Evolutionary conservation across 2,113 vertebrate species (phyloP).

Genomic region (Meleagris gallopavo): DNA sequence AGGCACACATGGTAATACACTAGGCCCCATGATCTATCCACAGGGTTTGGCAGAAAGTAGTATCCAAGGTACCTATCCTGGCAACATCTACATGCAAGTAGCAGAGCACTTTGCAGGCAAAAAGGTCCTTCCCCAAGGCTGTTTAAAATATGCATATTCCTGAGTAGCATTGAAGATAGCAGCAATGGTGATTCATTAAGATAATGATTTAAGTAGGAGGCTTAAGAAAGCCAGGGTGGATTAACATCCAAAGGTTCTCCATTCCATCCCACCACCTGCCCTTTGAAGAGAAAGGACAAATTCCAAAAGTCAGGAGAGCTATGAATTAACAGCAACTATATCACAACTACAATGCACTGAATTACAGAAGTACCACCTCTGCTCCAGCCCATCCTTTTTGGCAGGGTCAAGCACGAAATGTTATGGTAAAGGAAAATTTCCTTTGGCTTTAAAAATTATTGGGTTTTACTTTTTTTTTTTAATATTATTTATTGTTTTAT

Average conservation of each 20-base stretch:
- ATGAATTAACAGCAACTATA: background rate
- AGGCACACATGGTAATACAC: background rate
- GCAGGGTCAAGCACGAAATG: background rate
- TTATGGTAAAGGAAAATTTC: background rate
- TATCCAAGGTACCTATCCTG: conserved; percentile 46
- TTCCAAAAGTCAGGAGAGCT: conserved; percentile 37
- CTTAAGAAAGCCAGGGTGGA: conserved; percentile 63
- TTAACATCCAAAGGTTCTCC: conserved; percentile 55
- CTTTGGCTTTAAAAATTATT: background rate
- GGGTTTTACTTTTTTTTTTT: background rate
- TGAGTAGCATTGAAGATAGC: conserved; percentile 56
- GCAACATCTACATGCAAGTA: conserved; percentile 57
- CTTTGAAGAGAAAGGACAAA: conserved; percentile 15
- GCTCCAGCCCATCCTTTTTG: background rate
- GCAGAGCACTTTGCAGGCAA: conserved; percentile 51
- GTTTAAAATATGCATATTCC: conserved; percentile 62
- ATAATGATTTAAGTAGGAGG: conserved; percentile 71
- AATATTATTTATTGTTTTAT: background rate
- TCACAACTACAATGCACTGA: background rate
- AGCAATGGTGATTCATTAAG: conserved; percentile 71
- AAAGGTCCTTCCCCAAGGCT: conserved; percentile 57
- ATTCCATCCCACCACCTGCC: conserved; percentile 21
- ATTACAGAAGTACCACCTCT: background rate
- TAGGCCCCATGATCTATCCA: background rate
- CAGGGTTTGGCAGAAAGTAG: background rate